A percentile compares a stretch with the other conserved stretches of the same genome.
These are phyloP conservation scores for Mormyrus proboscirostris DNA, from an alignment of 2,797 vertebrate species.

Conservation along the genomic window DNA sequence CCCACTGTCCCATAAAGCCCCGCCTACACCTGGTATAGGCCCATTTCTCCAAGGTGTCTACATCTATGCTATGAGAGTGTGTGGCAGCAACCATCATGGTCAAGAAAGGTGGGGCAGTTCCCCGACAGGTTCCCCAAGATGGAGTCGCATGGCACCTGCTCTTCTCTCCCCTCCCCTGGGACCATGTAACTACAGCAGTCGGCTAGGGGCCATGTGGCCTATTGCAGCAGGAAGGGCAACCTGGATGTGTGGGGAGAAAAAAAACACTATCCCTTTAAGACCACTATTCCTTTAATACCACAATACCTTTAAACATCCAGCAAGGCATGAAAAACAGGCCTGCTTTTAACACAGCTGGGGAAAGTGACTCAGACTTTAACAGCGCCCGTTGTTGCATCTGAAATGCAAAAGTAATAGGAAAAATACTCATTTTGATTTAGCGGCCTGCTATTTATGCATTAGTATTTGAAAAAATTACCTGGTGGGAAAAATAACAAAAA, in stretches of 20 bases:
- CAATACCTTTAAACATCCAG: background rate
- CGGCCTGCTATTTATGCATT: background rate
- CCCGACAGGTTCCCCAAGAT: background rate
- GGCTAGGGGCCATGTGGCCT: background rate
- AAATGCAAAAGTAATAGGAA: background rate
- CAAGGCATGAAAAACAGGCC: background rate
- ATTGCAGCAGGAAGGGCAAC: background rate
- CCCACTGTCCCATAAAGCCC: background rate
- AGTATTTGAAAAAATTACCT: background rate
- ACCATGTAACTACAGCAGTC: background rate
- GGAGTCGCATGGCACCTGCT: background rate
- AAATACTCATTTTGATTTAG: background rate
- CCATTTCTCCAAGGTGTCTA: background rate
- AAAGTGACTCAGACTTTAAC: background rate
- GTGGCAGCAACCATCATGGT: background rate
- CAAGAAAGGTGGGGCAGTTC: background rate
- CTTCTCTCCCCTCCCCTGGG: background rate
- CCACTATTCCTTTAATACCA: background rate
- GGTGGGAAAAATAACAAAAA: background rate
- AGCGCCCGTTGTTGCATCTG: background rate
- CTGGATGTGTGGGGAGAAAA: background rate
- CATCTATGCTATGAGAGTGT: background rate
- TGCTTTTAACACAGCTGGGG: background rate
- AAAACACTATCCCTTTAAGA: background rate
- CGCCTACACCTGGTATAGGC: background rate